Base-by-base conservation (phyloP, 1,140 invertebrate species). In the Leptinotarsa defecta region DNA sequence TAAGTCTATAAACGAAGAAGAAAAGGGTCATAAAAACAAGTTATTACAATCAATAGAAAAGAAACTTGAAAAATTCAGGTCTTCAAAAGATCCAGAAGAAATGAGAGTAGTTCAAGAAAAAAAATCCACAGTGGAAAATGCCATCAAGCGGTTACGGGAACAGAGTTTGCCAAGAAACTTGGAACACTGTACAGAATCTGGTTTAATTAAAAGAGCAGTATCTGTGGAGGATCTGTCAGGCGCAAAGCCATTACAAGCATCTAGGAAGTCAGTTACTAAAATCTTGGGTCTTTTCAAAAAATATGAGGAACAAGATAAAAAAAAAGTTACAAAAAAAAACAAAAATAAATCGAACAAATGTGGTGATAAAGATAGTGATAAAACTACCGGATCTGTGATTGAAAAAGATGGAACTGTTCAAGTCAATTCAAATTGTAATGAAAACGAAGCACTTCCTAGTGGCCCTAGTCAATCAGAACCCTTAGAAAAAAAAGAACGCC, bases 241-340 rank as follows among this genome's bases (percentile, higher is more conserved):
- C 68, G 81, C 81, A 3, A 84, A 81, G 81, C 65, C 82, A 20
- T 71, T 82, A 48, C 80, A 85, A 79, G 77, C 76, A 75, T 86
- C 84, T 79, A 89, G 87, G 87, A 90, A 88, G 88, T 89, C 79
- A 86, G 91, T 85, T 82, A 92, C 81, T 84, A 92, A 90, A 77
- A 91, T 94, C 71, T 84, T 94, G 20, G 92, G 92, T 3, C 83
- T 94, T 1, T 92, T 94, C 78, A 92, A 91, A 74, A 93, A 91
- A 80, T 89, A 90, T 79, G 92, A 91, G 81, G 87, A 88, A 49
- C 85, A 87, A 81, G 86, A 88, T 49, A 85, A 81, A 74, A 82
- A 83, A 19, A 81, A 80, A 77, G 77, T 78, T 20, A 19, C 65
- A 48, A 82, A 80, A 69, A 84, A 76, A 68, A 68, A 5, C 13